These are phyloP conservation scores for Apteryx mantelli DNA, from an alignment of 2,113 vertebrate species.

Conservation along the genomic window DNA sequence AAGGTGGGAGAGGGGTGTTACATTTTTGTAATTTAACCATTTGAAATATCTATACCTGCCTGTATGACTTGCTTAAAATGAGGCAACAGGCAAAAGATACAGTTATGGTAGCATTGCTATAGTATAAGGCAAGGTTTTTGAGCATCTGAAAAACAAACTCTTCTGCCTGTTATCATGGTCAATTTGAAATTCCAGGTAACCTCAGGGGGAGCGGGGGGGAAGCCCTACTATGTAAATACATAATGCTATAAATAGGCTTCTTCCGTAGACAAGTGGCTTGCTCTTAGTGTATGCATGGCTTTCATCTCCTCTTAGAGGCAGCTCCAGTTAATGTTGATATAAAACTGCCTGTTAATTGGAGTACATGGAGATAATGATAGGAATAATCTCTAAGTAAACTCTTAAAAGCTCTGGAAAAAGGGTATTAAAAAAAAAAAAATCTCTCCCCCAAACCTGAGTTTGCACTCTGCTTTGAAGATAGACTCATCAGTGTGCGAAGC, in stretches of 20 bases:
- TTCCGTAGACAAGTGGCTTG: background rate
- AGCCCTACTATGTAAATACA: background rate
- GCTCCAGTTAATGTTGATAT: conserved; percentile 9
- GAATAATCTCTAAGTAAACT: conserved; percentile 36
- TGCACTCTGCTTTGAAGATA: conserved; percentile 72
- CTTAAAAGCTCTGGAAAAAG: conserved; percentile 53
- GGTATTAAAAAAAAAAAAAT: conserved; percentile 22
- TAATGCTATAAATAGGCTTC: background rate
- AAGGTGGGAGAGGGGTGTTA: background rate
- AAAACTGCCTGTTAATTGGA: conserved; percentile 62
- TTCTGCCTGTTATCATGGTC: background rate
- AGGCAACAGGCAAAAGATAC: background rate
- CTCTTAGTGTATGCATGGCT: background rate
- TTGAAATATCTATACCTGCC: accelerated
- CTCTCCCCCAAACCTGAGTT: conserved; percentile 62
- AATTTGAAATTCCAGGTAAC: background rate
- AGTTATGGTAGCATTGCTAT: background rate
- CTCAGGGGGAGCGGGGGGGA: background rate
- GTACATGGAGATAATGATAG: conserved; percentile 44
- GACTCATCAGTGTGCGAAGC: conserved; percentile 72
- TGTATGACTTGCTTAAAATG: background rate
- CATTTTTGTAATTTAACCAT: background rate
- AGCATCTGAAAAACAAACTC: background rate
- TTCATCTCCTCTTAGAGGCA: conserved; percentile 28
- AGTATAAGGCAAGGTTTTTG: background rate